Conservation (phyloP, 1,140 invertebrate genomes). For the Drosophila ironensis region DNA sequence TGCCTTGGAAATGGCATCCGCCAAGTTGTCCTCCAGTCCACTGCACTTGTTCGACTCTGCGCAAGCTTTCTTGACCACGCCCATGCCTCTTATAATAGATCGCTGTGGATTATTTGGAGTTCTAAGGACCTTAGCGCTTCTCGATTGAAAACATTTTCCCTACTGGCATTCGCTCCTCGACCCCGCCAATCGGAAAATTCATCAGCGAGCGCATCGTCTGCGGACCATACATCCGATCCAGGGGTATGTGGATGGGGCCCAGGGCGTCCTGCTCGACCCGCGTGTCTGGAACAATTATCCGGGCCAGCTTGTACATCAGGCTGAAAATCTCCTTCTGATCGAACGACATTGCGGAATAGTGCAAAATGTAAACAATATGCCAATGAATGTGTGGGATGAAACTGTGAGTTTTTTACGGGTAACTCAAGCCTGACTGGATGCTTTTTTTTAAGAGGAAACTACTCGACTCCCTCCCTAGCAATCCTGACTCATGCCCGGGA, state of each 20-base stretch:
- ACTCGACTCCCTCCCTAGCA: no score
- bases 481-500: no score
- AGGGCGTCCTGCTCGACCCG: constrained; percentile 94
- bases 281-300: constrained; percentile 61
- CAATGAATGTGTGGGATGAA: not conserved
- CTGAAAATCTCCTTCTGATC: constrained; percentile 61
- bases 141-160: not conserved
- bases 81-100: constrained; percentile 96
- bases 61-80: constrained; percentile 97
- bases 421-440: constrained; percentile 12
- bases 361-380: not conserved
- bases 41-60: constrained; percentile 96
- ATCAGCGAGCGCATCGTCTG: constrained; percentile 96
- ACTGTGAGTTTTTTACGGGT: not conserved
- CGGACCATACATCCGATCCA: constrained; percentile 97
- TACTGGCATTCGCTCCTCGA: constrained; percentile 95
- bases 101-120: constrained; percentile 83
- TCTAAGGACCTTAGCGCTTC: not conserved
- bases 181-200: constrained; percentile 98
- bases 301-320: constrained; percentile 58
- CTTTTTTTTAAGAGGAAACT: no score
- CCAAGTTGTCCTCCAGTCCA: constrained; percentile 93
- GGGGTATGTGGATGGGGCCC: constrained; percentile 95
- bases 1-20: constrained; percentile 94
- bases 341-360: constrained; percentile 54